phyloP scores from a whole-genome alignment of 2,888 invertebrate species.

The Deilephila elpenor region DNA sequence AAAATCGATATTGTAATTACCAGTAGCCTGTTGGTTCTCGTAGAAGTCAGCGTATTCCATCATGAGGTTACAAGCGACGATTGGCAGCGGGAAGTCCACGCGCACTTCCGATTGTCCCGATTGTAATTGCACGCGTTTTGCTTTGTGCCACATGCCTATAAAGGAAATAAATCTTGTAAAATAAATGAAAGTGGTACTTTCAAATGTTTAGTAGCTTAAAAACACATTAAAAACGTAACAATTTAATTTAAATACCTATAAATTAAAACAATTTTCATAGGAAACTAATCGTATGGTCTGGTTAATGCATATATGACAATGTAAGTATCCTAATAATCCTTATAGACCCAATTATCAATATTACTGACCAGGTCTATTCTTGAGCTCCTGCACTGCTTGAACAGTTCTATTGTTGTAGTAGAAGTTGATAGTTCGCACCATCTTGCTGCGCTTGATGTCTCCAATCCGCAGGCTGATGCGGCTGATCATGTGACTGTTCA shows the following conservation, averaged over 20 bases:
- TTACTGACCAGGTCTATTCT: slow-evolving; percentile 92
- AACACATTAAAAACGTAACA: background rate
- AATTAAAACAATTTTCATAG: no score
- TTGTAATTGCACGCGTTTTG: slow-evolving; percentile 94
- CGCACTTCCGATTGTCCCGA: slow-evolving; percentile 98
- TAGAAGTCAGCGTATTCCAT: slow-evolving; percentile 99
- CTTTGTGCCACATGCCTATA: slow-evolving; percentile 96
- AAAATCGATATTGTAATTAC: slow-evolving; percentile 55
- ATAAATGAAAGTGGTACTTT: background rate
- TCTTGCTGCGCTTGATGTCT: slow-evolving; percentile 98
- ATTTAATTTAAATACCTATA: no score
- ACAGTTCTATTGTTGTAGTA: slow-evolving; percentile 98
- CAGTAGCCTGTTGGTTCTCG: slow-evolving; percentile 96
- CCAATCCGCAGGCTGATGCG: slow-evolving; percentile 96
- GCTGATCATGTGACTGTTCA: slow-evolving; percentile 97
- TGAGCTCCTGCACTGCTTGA: slow-evolving; percentile 98
- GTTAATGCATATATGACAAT: background rate
- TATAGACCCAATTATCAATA: background rate
- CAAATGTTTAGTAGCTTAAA: no score
- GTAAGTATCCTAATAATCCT: background rate
- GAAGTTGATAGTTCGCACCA: slow-evolving; percentile 97
- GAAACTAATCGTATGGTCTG: no score
- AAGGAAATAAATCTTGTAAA: slow-evolving; percentile 17
- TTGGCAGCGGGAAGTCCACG: slow-evolving; percentile 98
- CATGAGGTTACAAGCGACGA: slow-evolving; percentile 99